Evolutionary conservation across 2,888 invertebrate genomes (phyloP).

Genomic region (Melitaea athalia): DNA sequence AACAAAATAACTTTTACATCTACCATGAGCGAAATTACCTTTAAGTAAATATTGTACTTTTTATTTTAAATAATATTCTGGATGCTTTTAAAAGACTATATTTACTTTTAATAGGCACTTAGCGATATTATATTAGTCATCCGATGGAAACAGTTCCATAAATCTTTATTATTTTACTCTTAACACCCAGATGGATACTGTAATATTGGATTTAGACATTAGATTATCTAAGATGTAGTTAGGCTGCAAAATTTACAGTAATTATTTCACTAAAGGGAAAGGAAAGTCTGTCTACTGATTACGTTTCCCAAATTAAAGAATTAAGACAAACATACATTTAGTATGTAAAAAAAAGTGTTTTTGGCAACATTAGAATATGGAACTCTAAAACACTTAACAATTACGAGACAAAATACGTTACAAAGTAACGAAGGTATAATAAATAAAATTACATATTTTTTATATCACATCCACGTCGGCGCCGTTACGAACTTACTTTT

Average conservation of each 20-base stretch:
- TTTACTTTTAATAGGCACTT: not conserved
- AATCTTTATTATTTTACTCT: not conserved
- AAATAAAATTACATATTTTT: not conserved
- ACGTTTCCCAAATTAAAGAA: too few relatives aligned
- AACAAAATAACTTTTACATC: slow-evolving; percentile 3
- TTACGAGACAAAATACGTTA: not conserved
- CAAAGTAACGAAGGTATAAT: not conserved
- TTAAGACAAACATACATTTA: too few relatives aligned
- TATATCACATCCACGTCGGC: not conserved
- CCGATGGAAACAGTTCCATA: not conserved
- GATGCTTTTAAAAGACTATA: not conserved
- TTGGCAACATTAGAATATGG: too few relatives aligned
- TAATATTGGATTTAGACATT: too few relatives aligned
- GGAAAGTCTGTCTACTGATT: too few relatives aligned
- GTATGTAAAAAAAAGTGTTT: too few relatives aligned
- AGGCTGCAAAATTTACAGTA: too few relatives aligned
- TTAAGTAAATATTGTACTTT: not conserved
- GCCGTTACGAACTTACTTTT: not conserved
- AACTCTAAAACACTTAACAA: not conserved
- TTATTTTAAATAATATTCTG: not conserved
- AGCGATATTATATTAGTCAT: not conserved
- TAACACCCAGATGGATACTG: not conserved
- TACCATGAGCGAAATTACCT: not conserved
- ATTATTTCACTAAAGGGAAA: too few relatives aligned
- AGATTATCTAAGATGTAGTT: too few relatives aligned